These are phyloP conservation scores for Podarcis cretensis DNA, from an alignment of 2,113 vertebrate species.

Conservation along the genomic window DNA sequence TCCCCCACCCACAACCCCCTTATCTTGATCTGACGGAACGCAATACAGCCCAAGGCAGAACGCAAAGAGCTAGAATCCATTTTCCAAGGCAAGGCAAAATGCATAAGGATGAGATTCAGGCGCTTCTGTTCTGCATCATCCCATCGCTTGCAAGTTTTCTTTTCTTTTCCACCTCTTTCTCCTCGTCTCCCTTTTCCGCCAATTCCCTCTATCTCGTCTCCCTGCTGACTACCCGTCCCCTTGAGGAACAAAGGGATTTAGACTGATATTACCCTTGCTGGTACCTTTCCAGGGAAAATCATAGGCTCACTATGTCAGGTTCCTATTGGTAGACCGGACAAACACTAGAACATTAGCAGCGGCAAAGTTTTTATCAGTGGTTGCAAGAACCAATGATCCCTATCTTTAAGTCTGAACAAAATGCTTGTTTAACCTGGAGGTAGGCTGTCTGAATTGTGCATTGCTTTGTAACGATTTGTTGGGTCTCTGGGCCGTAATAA, in stretches of 20 bases:
- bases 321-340: too few species aligned
- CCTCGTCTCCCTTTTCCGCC: neutral
- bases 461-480: too few species aligned
- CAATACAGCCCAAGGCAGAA: constrained; percentile 54
- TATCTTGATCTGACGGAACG: constrained; percentile 62
- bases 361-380: too few species aligned
- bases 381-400: too few species aligned
- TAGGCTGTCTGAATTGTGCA: too few species aligned
- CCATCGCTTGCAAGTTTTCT: neutral
- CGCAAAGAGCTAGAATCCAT: constrained; percentile 15
- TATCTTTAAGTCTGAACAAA: too few species aligned
- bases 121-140: too few species aligned
- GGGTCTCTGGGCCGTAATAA: too few species aligned
- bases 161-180: neutral
- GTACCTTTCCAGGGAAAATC: too few species aligned
- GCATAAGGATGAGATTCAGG: constrained; percentile 21
- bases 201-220: neutral
- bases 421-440: too few species aligned
- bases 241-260: neutral
- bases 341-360: too few species aligned
- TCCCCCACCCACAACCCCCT: neutral
- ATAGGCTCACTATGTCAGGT: too few species aligned
- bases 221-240: neutral
- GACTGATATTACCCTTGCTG: neutral
- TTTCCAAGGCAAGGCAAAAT: constrained; percentile 56